These are phyloP conservation scores for Thunnus albacares DNA, from an alignment of 2,797 vertebrate species.

Conservation along the genomic window DNA sequence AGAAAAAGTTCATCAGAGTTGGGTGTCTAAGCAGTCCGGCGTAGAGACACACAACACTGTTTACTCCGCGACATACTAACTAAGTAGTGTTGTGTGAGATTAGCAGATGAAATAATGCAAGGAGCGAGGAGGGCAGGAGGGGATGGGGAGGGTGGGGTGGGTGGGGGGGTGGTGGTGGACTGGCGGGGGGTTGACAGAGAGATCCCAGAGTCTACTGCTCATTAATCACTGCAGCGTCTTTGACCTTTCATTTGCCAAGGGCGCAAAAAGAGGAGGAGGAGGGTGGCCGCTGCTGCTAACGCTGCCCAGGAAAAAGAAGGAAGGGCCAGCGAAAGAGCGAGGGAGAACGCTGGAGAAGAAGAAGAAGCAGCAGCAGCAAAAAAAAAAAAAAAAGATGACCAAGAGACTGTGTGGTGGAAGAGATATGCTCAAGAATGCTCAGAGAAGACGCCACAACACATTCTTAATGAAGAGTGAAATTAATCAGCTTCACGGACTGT, in stretches of 20 bases:
- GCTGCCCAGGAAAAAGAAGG: slow-evolving; percentile 73
- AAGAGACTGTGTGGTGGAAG: slow-evolving; percentile 42
- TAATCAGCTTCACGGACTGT: slow-evolving; percentile 87
- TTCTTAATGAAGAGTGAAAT: slow-evolving; percentile 89
- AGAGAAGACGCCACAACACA: slow-evolving; percentile 84
- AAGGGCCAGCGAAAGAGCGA: slow-evolving; percentile 46
- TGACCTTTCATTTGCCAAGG: slow-evolving; percentile 93
- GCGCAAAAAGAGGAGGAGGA: slow-evolving; percentile 81
- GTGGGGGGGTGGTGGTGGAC: slow-evolving; percentile 52
- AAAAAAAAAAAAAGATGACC: slow-evolving; percentile 42
- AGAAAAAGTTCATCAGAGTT: slow-evolving; percentile 55
- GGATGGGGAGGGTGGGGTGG: slow-evolving; percentile 7
- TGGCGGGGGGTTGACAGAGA: slow-evolving; percentile 84
- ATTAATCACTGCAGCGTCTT: slow-evolving; percentile 91
- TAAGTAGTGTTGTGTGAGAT: slow-evolving; percentile 84
- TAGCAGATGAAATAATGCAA: slow-evolving; percentile 88
- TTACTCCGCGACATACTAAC: slow-evolving; percentile 75
- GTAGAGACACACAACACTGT: slow-evolving; percentile 50
- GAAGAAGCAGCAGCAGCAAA: background rate
- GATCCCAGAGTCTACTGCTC: slow-evolving; percentile 89
- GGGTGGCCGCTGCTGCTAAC: slow-evolving; percentile 52
- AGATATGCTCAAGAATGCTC: slow-evolving; percentile 72
- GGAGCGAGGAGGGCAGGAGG: slow-evolving; percentile 63
- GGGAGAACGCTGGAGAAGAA: slow-evolving; percentile 33
- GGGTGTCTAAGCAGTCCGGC: slow-evolving; percentile 26